phyloP scores from a whole-genome alignment of 2,888 invertebrate genomes.

The Drosophila histrio region DNA sequence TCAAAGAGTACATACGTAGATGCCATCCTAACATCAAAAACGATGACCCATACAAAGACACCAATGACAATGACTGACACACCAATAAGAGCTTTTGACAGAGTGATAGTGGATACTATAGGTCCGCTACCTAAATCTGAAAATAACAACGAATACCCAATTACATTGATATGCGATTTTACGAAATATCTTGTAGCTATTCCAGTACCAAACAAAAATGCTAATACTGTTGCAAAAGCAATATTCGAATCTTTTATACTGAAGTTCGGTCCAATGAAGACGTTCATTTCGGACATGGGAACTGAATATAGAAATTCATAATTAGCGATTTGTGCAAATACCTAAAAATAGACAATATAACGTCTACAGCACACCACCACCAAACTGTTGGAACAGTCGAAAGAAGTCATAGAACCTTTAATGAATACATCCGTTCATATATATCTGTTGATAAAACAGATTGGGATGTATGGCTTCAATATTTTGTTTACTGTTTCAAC shows the following conservation, averaged over 20 bases:
- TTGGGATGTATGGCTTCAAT: slow-evolving; percentile 40
- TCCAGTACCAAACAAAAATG: too few species aligned
- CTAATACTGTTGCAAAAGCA: too few species aligned
- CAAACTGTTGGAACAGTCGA: background rate
- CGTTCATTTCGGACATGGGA: too few species aligned
- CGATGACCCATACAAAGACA: too few species aligned
- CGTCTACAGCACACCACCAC: background rate
- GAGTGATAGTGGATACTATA: background rate
- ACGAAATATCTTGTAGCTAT: too few species aligned
- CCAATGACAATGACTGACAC: background rate
- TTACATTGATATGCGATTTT: too few species aligned
- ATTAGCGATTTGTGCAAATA: background rate
- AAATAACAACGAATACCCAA: background rate
- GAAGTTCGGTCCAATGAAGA: too few species aligned
- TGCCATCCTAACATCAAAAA: too few species aligned
- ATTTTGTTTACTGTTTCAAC: slow-evolving; percentile 35
- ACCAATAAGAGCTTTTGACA: background rate
- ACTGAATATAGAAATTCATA: background rate
- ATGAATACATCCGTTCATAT: slow-evolving; percentile 35
- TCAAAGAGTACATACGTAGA: too few species aligned
- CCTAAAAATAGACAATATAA: background rate
- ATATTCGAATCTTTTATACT: too few species aligned
- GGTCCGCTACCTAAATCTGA: background rate
- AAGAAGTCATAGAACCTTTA: slow-evolving; percentile 14
- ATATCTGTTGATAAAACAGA: slow-evolving; percentile 48